These are phyloP conservation scores for Pseudomyrmex concolor DNA, from an alignment of 1,140 invertebrate species.

Conservation along the genomic window DNA sequence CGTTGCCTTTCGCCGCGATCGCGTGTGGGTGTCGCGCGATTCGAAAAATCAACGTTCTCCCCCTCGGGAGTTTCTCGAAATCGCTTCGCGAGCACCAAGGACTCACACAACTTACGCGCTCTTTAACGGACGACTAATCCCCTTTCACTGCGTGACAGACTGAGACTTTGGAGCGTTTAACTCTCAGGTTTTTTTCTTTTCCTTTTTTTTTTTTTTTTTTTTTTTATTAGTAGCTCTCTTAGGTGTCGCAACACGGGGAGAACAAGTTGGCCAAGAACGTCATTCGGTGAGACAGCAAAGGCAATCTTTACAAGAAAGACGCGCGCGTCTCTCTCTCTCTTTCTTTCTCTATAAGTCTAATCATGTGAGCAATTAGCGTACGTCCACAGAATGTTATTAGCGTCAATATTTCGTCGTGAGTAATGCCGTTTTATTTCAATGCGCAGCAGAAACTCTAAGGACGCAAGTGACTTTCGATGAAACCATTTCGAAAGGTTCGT, in stretches of 20 bases:
- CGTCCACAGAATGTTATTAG: constrained; percentile 34
- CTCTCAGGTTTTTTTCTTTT: neutral
- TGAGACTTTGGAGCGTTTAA: constrained; percentile 33
- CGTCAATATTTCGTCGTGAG: constrained; percentile 38
- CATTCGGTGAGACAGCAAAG: constrained; percentile 14
- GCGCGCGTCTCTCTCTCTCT: constrained; percentile 9
- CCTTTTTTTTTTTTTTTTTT: neutral
- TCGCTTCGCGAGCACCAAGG: constrained; percentile 22
- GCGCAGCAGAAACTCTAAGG: constrained; percentile 13
- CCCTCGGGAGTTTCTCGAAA: constrained; percentile 29
- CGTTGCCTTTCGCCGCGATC: neutral
- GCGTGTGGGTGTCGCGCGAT: constrained; percentile 18
- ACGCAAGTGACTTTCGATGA: neutral
- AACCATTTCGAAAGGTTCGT: neutral
- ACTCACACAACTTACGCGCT: constrained; percentile 39
- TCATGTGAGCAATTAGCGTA: constrained; percentile 7
- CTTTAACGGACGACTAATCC: constrained; percentile 39
- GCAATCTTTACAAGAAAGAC: constrained; percentile 14
- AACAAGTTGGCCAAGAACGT: constrained; percentile 35
- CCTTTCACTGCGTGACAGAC: constrained; percentile 36
- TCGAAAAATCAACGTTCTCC: constrained; percentile 20
- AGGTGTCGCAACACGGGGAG: constrained; percentile 33
- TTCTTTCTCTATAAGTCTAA: neutral
- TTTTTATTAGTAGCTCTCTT: constrained; percentile 44
- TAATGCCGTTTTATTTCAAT: constrained; percentile 22